Percentiles rank a stretch among this genome's conserved stretches.
Evolutionary conservation across 2,797 vertebrate genomes (phyloP).

Genomic region (Alcedo atthis): DNA sequence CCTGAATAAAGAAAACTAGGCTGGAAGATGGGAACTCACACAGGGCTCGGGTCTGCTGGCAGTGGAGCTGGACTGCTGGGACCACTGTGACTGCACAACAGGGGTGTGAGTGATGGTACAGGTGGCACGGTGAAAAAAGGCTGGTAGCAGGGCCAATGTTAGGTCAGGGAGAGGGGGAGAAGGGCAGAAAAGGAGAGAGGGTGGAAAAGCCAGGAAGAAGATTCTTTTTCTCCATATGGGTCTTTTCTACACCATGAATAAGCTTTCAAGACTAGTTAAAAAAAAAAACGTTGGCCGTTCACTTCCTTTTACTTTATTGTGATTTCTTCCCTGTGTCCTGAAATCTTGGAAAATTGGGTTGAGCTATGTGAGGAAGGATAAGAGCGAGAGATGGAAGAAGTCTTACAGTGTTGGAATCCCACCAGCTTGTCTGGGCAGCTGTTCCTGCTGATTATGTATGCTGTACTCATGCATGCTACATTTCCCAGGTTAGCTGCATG

Average conservation of each 20-base stretch:
- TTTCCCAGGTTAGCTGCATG: slow-evolving; percentile 54
- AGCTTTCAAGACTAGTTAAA: background rate
- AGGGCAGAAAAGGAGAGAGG: background rate
- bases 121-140: background rate
- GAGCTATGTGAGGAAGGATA: slow-evolving; percentile 15
- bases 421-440: slow-evolving; percentile 60
- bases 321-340: background rate
- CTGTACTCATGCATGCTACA: slow-evolving; percentile 21
- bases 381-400: slow-evolving; percentile 1
- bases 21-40: background rate
- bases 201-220: background rate
- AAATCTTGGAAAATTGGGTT: slow-evolving; percentile 12
- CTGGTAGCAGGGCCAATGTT: background rate
- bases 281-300: background rate
- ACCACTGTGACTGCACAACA: accelerated
- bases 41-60: background rate
- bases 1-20: background rate
- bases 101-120: background rate
- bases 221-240: background rate
- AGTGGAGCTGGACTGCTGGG: background rate
- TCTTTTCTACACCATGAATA: background rate
- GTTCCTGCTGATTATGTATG: slow-evolving; percentile 59
- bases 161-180: background rate
- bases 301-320: background rate
- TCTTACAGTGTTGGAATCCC: slow-evolving; percentile 36